Evolutionary conservation across 2,113 vertebrate species (phyloP), one percentile per base, ranked within the genome.

Genomic region (Carassius carassius): DNA sequence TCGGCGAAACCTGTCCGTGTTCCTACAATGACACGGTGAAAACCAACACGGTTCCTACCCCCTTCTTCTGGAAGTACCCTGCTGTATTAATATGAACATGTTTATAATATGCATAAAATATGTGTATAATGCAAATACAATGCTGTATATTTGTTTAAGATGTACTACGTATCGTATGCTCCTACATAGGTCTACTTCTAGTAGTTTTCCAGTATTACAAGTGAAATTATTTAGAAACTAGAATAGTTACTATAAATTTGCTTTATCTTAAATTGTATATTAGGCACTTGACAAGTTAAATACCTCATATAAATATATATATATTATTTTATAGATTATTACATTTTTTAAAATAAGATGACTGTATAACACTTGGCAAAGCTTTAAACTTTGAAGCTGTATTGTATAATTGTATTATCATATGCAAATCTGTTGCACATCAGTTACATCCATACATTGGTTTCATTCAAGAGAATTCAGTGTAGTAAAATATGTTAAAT

Each of bases 1-100:
- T 81, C 62, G 29, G 12, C 9, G 12, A 81, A 81, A 81, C 9
- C 16, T 13, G 63, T 81, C 79, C 79, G 79, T 49, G 25, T 54
- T 54, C 7, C 25, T 54, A 54, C 62, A 70, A n/a, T 16, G 29
- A 35, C 25, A 5, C 12, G 19, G 3, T 16, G 0, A 81, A 70
- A 65, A 51, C 41, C 41, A 44, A 44, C 41, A 10, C 41, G 9
- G 9, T 44, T 44, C 41, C 41, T 44, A 11, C 9, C 41, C 41
- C 41, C 41, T 44, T 47, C 11, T 12, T 47, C 19, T 72, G 69
- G 5, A 72, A 44, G 10, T n/a, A 72, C 69, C n/a, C 5, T 10
- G 17, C 14, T 67, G 16, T 67, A 29, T 29, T 29, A 29, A 41
- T n/a, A 37, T 37, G 14, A 69, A 35, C 4, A 69, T 4, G 8